These are phyloP conservation scores for Drosophila navojoa DNA, from an alignment of 1,140 invertebrate genomes.

Conservation along the genomic window DNA sequence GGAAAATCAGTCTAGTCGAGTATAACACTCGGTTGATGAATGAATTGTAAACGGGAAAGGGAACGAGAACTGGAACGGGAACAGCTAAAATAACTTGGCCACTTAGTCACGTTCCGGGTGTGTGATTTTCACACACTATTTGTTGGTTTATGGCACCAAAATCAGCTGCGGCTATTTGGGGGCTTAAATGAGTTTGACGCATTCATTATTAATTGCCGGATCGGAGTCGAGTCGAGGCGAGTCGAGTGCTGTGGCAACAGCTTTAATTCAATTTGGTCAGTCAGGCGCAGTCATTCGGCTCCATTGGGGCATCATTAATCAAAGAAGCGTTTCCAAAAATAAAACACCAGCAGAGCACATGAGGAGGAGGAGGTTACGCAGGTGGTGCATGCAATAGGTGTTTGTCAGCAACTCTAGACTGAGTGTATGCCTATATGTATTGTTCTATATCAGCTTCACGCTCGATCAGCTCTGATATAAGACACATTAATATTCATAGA, in stretches of 20 bases:
- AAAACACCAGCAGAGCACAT: slow-evolving; percentile 12
- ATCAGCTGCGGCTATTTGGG: slow-evolving; percentile 49
- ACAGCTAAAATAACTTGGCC: slow-evolving; percentile 65
- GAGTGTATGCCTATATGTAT: too few species aligned
- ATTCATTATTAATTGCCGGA: slow-evolving; percentile 71
- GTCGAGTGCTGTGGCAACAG: slow-evolving; percentile 57
- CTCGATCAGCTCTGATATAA: too few species aligned
- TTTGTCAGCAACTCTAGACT: too few species aligned
- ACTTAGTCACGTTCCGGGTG: slow-evolving; percentile 62
- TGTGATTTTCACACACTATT: too few species aligned
- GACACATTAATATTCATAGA: too few species aligned
- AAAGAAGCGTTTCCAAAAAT: slow-evolving; percentile 50
- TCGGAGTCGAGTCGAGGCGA: slow-evolving; percentile 40
- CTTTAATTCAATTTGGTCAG: slow-evolving; percentile 72
- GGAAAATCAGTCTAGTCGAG: slow-evolving; percentile 39
- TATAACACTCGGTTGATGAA: slow-evolving; percentile 9
- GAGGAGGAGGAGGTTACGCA: too few species aligned
- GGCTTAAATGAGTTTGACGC: slow-evolving; percentile 65
- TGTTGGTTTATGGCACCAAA: not conserved
- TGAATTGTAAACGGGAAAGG: not conserved
- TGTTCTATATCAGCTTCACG: too few species aligned
- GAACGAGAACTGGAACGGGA: slow-evolving; percentile 14
- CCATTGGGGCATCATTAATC: slow-evolving; percentile 62
- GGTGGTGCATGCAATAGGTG: too few species aligned
- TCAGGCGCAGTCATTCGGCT: slow-evolving; percentile 44